Percentiles rank a stretch among this genome's conserved stretches.
Conservation (phyloP, 2,888 invertebrate species). For the Perithous albicinctus region DNA sequence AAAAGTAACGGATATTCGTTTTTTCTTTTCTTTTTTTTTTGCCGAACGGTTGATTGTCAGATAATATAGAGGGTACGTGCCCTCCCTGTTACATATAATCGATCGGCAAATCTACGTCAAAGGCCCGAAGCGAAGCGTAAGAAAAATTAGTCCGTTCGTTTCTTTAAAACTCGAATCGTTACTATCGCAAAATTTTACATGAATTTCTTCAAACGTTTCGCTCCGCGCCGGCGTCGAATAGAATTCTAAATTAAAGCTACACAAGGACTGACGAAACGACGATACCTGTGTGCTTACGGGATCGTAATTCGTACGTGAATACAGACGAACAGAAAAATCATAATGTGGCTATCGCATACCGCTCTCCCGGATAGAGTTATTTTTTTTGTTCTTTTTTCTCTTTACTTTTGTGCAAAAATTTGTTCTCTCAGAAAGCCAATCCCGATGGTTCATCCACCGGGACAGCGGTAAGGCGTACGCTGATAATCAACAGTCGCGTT, state of each 20-base stretch:
- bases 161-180: not conserved
- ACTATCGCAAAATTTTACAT: not conserved
- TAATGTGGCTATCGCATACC: conserved; percentile 53
- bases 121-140: conserved; percentile 44
- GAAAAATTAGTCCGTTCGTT: not conserved
- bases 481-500: conserved; percentile 63
- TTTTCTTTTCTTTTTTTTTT: too few relatives aligned
- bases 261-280: conserved; percentile 47
- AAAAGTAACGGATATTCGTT: not conserved
- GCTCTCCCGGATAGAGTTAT: conserved; percentile 43
- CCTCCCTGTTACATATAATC: conserved; percentile 40
- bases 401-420: not conserved
- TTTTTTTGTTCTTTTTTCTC: not conserved
- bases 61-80: conserved; percentile 15
- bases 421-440: not conserved
- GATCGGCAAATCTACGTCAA: conserved; percentile 32
- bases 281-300: conserved; percentile 39
- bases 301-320: conserved; percentile 53
- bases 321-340: conserved; percentile 52
- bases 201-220: conserved; percentile 36
- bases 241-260: conserved; percentile 40
- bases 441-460: conserved; percentile 46
- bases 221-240: conserved; percentile 39
- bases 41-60: conserved; percentile 12
- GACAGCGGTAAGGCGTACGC: conserved; percentile 67